Conservation (phyloP, 2,113 vertebrate genomes). For the Mesoclemmys tuberculata region DNA sequence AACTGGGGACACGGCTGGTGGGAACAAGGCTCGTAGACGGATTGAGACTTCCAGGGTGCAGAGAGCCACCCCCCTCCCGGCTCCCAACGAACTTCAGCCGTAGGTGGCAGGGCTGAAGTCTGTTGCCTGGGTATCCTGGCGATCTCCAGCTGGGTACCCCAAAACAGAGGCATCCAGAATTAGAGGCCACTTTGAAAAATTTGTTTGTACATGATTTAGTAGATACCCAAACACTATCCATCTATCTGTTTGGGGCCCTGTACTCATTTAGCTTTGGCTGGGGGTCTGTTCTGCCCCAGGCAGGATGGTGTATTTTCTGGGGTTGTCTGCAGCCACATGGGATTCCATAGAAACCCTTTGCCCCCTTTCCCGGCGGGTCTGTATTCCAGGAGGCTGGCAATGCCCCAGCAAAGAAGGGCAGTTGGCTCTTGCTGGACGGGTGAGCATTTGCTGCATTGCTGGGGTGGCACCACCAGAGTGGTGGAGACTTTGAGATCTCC, state of each 20-base stretch:
- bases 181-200: not conserved
- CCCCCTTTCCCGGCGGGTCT: not conserved
- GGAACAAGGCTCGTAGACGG: not conserved
- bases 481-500: not conserved
- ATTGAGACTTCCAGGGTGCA: not conserved
- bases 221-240: too few species aligned
- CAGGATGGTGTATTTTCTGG: not conserved
- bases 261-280: not conserved
- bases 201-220: not conserved
- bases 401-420: not conserved
- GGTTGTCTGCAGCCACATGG: not conserved
- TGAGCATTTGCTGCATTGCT: not conserved
- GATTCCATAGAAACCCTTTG: not conserved
- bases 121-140: not conserved
- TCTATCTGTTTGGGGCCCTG: not conserved
- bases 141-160: not conserved
- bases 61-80: not conserved
- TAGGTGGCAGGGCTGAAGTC: not conserved
- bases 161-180: not conserved
- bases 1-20: not conserved
- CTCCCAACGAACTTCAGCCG: not conserved
- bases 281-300: not conserved
- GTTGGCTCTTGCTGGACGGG: not conserved
- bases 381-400: not conserved
- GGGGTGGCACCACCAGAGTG: too few species aligned